Conservation (phyloP, 2,113 vertebrate species). For the Lophius piscatorius region DNA sequence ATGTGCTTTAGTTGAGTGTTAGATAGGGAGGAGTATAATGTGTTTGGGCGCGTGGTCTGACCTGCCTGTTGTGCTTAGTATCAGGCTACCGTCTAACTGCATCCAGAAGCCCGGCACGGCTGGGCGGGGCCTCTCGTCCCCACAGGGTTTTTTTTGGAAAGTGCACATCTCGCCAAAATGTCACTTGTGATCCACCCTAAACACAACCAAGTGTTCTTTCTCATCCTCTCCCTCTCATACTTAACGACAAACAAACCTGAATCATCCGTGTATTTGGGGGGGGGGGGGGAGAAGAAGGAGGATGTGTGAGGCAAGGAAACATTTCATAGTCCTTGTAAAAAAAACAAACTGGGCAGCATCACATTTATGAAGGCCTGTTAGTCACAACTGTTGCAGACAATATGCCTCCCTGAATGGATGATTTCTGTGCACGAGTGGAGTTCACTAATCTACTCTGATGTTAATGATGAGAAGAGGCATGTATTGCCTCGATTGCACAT, state of each 20-base stretch:
- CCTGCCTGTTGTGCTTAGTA: conserved; percentile 64
- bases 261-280: conserved; percentile 8
- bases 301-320: too few species aligned
- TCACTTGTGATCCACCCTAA: conserved; percentile 56
- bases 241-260: conserved; percentile 22
- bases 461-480: conserved; percentile 37
- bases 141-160: conserved; percentile 66
- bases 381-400: conserved; percentile 24
- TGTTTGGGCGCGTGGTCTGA: conserved; percentile 58
- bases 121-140: conserved; percentile 60
- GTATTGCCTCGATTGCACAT: conserved; percentile 43
- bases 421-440: conserved; percentile 20
- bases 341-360: not conserved
- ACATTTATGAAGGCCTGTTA: conserved; percentile 16
- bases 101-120: conserved; percentile 46
- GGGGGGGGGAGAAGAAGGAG: not conserved
- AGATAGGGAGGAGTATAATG: conserved; percentile 59
- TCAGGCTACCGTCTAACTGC: conserved; percentile 54
- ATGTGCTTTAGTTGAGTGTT: conserved; percentile 43
- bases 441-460: conserved; percentile 37
- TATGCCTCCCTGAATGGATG: conserved; percentile 22
- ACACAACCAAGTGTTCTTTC: conserved; percentile 37
- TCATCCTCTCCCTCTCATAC: not conserved
- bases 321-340: too few species aligned
- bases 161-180: conserved; percentile 75